A percentile compares a stretch with the other conserved stretches of the same genome.
phyloP scores from a whole-genome alignment of 2,113 vertebrate species.

The Zosterops borbonicus region DNA sequence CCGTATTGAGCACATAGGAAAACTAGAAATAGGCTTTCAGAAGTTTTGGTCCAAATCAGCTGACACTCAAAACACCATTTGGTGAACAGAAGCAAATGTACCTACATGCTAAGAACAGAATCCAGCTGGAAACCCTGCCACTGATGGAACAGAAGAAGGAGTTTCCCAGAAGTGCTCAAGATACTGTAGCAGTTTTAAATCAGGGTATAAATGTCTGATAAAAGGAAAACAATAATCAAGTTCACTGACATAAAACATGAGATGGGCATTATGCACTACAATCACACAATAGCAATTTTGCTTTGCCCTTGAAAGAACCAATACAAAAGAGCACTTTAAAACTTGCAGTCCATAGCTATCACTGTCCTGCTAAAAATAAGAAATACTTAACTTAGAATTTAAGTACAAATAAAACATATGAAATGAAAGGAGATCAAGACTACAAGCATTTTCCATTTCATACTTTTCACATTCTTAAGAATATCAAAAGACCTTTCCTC shows the following conservation, averaged over 20 bases:
- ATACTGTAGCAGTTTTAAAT: not conserved
- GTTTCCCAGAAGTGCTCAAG: not conserved
- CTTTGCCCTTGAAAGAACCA: not conserved
- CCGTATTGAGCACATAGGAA: not conserved
- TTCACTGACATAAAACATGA: not conserved
- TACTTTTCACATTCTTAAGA: not conserved
- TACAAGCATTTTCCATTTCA: not conserved
- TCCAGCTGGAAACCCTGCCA: not conserved
- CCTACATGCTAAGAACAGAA: accelerated
- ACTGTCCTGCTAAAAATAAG: not conserved
- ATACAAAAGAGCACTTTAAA: not conserved
- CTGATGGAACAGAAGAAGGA: not conserved
- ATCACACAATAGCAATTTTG: not conserved
- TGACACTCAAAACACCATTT: not conserved
- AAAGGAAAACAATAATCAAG: not conserved
- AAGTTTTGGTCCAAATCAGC: not conserved
- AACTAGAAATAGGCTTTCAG: not conserved
- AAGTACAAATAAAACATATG: not conserved
- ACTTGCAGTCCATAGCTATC: accelerated
- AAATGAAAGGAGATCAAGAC: not conserved
- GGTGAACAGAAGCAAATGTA: not conserved
- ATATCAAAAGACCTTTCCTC: not conserved
- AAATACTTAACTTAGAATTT: not conserved
- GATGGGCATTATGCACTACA: not conserved
- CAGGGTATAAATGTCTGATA: no score